Percentiles rank a stretch among this genome's conserved stretches.
Evolutionary conservation across 1,140 invertebrate species (phyloP).

Genomic region (Drosophila virilis): DNA sequence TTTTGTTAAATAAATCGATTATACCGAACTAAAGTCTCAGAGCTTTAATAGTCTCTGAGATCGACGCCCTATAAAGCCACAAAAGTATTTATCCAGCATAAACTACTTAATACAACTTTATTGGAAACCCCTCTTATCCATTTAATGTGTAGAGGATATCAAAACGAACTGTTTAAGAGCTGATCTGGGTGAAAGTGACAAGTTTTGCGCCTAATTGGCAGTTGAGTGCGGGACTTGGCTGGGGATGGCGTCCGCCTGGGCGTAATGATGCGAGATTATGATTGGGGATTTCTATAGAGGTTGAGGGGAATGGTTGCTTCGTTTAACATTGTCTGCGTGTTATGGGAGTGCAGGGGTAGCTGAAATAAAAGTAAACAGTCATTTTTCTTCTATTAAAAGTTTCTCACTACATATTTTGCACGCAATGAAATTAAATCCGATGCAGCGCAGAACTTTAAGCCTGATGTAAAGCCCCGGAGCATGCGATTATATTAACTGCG

Average conservation of each 20-base stretch:
- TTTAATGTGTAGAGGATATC: background rate
- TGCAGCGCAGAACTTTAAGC: conserved; percentile 25
- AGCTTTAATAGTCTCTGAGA: no score
- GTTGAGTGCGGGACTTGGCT: background rate
- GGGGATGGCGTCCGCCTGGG: no score
- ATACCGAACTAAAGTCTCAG: no score
- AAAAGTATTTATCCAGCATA: no score
- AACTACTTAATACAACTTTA: background rate
- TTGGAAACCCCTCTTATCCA: background rate
- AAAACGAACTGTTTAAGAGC: conserved; percentile 1
- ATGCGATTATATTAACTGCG: conserved; percentile 58
- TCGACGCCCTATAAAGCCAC: no score
- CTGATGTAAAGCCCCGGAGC: conserved; percentile 50
- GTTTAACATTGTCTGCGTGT: conserved; percentile 11
- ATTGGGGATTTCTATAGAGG: conserved; percentile 15
- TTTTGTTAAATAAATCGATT: no score
- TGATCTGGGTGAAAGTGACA: conserved; percentile 28
- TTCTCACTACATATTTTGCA: background rate
- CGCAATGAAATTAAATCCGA: conserved; percentile 4
- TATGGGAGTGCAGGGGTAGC: background rate
- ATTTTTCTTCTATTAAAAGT: conserved; percentile 5
- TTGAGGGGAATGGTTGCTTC: background rate
- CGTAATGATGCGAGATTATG: conserved; percentile 29
- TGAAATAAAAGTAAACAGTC: background rate
- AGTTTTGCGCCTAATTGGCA: conserved; percentile 35